These are phyloP conservation scores for Camelus dromedarius DNA, from an alignment of 2,113 vertebrate genomes.

Conservation along the genomic window DNA sequence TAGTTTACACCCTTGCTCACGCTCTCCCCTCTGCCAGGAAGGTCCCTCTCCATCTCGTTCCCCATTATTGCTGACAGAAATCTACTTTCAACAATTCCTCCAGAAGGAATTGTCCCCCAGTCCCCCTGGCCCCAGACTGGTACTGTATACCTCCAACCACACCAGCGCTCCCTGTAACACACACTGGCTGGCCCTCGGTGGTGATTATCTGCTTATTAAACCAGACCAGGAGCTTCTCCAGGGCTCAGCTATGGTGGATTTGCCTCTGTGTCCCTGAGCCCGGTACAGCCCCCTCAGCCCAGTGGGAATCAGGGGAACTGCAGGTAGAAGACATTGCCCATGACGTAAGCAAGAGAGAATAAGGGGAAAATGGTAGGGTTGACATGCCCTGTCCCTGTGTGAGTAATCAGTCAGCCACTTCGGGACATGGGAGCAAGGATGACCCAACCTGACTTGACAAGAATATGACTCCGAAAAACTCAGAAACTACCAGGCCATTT, in stretches of 20 bases:
- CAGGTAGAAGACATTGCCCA: neutral
- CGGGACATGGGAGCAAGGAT: neutral
- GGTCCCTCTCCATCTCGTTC: neutral
- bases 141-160: too few species aligned
- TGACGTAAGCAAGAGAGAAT: too few species aligned
- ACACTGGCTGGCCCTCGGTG: neutral
- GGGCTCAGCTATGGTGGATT: neutral
- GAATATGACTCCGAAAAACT: neutral
- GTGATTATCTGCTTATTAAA: neutral
- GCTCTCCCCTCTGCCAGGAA: neutral
- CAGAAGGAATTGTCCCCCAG: neutral
- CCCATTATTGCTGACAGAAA: neutral
- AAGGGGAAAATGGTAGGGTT: neutral
- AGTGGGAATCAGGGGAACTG: neutral
- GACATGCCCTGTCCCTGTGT: fast-evolving
- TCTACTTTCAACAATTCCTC: neutral
- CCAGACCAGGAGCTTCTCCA: neutral
- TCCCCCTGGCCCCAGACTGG: neutral
- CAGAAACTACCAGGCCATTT: neutral
- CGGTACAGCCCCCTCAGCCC: neutral
- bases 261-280: neutral
- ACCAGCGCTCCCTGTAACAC: neutral
- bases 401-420: neutral
- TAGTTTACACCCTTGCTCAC: neutral
- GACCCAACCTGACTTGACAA: neutral